Conservation (phyloP, 2,797 vertebrate species). For the Periparus ater region DNA sequence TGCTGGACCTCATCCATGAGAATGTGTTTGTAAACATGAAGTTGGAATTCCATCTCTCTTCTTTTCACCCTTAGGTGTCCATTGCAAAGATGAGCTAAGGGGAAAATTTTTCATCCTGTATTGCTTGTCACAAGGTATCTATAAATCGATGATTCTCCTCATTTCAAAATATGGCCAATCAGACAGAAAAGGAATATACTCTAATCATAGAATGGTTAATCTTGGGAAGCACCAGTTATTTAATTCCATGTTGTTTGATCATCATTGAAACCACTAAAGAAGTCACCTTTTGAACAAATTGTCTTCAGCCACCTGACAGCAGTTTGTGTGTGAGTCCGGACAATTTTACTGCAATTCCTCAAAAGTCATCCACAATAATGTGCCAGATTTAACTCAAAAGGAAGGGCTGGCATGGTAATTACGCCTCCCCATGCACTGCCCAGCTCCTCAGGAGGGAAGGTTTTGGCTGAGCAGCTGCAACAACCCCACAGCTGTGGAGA, state of each 20-base stretch:
- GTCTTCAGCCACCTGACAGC: background rate
- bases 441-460: slow-evolving; percentile 42
- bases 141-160: background rate
- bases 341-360: background rate
- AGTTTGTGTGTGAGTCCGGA: background rate
- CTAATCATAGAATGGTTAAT: no score
- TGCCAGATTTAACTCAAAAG: slow-evolving; percentile 38
- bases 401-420: background rate
- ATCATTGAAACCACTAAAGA: background rate
- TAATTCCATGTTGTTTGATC: background rate
- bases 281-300: background rate
- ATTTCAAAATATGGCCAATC: background rate
- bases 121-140: background rate
- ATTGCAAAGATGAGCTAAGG: background rate
- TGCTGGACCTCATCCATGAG: background rate
- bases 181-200: background rate
- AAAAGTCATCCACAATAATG: background rate
- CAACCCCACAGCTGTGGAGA: slow-evolving; percentile 23
- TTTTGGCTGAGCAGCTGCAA: slow-evolving; percentile 43
- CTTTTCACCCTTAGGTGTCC: background rate
- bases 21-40: background rate
- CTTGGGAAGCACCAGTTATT: background rate
- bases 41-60: background rate
- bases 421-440: background rate
- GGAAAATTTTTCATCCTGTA: background rate